Percentiles rank a stretch among this genome's conserved stretches.
phyloP scores from a whole-genome alignment of 1,140 invertebrate genomes.

The Meloidogyne floridensis region DNA sequence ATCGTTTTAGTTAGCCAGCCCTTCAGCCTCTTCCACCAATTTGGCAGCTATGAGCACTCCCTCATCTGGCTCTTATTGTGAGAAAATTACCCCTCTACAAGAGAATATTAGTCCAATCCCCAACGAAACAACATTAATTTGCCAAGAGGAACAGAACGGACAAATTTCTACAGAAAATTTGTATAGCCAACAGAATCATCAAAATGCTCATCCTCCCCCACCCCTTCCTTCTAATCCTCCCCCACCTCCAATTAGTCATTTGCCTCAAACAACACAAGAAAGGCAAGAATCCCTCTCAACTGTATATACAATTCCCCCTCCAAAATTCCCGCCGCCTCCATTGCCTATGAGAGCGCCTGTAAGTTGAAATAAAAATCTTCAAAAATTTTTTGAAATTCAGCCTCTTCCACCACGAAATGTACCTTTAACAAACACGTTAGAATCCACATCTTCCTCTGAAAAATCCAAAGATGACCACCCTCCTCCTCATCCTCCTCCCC shows the following conservation, averaged over 20 bases:
- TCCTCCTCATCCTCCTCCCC: neutral
- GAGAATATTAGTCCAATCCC: neutral
- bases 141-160: no score
- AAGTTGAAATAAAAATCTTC: neutral
- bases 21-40: slow-evolving; percentile 17
- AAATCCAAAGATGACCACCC: neutral
- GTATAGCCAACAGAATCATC: slow-evolving; percentile 10
- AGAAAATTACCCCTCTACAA: neutral
- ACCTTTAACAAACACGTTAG: neutral
- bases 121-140: neutral
- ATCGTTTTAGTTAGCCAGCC: slow-evolving; percentile 7
- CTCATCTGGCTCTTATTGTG: neutral
- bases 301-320: slow-evolving; percentile 16
- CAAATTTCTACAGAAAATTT: no score
- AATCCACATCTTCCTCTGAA: neutral
- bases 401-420: slow-evolving; percentile 24
- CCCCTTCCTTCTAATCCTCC: slow-evolving; percentile 44
- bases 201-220: slow-evolving; percentile 34
- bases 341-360: slow-evolving; percentile 19
- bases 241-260: no score
- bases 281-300: neutral
- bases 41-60: slow-evolving; percentile 14
- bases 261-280: slow-evolving; percentile 27
- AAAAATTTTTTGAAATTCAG: slow-evolving; percentile 12
- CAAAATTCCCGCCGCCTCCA: slow-evolving; percentile 14